Evolutionary conservation across 2,113 vertebrate species (phyloP).

Genomic region (Thymallus thymallus): DNA sequence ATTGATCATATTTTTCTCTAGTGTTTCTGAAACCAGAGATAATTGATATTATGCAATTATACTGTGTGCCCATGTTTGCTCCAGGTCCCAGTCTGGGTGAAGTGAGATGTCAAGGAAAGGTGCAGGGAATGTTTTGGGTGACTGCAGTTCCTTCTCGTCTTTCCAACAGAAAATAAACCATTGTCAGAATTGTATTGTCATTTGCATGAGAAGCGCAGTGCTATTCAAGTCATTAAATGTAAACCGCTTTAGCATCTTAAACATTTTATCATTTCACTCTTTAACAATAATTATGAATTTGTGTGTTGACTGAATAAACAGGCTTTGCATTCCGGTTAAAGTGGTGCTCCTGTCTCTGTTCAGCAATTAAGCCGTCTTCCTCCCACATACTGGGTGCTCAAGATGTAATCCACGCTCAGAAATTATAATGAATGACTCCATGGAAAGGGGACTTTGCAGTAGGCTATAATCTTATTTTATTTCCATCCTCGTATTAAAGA

Average conservation of each 20-base stretch:
- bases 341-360: conserved; percentile 14
- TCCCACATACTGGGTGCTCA: not conserved
- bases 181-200: not conserved
- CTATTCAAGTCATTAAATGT: conserved; percentile 18
- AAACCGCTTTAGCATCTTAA: conserved; percentile 2
- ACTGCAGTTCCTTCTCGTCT: not conserved
- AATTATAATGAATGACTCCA: conserved; percentile 23
- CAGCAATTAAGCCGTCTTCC: conserved; percentile 19
- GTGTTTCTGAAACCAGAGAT: not conserved
- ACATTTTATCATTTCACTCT: conserved; percentile 27
- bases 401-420: conserved; percentile 12
- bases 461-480: conserved; percentile 14
- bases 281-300: conserved; percentile 21
- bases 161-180: not conserved
- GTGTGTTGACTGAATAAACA: not conserved
- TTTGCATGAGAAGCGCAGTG: conserved; percentile 21
- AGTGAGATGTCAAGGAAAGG: not conserved
- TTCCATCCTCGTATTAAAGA: conserved; percentile 9
- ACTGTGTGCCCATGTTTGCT: too few relatives aligned
- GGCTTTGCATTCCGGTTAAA: not conserved
- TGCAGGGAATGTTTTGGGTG: not conserved
- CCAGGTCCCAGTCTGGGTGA: not conserved
- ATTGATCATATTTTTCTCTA: not conserved
- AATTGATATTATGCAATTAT: not conserved
- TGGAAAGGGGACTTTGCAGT: not conserved